These are phyloP conservation scores for Mastomys natalensis DNA, from an alignment of 2,113 vertebrate genomes.

Conservation along the genomic window DNA sequence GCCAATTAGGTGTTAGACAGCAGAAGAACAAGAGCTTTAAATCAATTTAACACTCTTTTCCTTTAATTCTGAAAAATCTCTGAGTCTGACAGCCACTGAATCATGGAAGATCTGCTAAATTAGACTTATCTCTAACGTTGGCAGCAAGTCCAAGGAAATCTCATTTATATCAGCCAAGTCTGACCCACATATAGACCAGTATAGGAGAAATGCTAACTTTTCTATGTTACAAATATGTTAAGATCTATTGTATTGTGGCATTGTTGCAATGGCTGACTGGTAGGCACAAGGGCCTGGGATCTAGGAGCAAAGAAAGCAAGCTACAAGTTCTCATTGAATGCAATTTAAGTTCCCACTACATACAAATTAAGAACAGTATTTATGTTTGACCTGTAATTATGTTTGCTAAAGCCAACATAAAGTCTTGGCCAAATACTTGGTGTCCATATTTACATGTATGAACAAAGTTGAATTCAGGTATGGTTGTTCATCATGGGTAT, in stretches of 20 bases:
- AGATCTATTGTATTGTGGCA: slow-evolving; percentile 14
- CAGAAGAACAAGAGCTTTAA: not conserved
- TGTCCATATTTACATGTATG: not conserved
- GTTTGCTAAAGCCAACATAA: not conserved
- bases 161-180: not conserved
- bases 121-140: not conserved
- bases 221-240: not conserved
- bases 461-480: not conserved
- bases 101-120: not conserved
- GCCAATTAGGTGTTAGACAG: not conserved
- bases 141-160: not conserved
- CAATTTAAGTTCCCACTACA: not conserved
- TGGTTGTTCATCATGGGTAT: not conserved
- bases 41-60: not conserved
- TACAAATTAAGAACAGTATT: slow-evolving; percentile 1
- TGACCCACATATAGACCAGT: not conserved
- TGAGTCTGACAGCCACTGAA: not conserved
- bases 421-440: not conserved
- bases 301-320: not conserved
- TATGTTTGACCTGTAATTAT: not conserved
- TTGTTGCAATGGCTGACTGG: not conserved
- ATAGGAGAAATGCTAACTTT: slow-evolving; percentile 40
- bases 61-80: slow-evolving; percentile 11
- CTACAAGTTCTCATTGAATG: not conserved
- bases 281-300: not conserved